Evolutionary conservation across 2,888 invertebrate genomes (phyloP), one percentile per base, ranked within the genome.

Genomic region (Patella depressa): DNA sequence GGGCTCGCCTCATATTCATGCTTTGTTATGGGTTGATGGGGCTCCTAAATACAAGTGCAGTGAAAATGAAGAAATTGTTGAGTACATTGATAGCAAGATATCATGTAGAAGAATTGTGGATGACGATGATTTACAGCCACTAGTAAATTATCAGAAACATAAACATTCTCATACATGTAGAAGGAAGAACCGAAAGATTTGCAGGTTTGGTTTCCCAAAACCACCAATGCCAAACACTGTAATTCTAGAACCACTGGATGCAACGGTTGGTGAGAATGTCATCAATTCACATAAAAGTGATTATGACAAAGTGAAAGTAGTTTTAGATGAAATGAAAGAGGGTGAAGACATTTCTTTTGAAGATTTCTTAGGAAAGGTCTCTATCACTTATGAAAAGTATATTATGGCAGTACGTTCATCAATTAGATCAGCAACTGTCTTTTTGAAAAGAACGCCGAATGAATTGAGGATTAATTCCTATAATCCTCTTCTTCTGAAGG

Each of bases 1-100:
- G 7, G 86, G 86, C 3, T 83, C 82, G 12, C 84, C 85, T 15
- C 84, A 85, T 75, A 79, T 84, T 9, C 84, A 85, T 71, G n/a
- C n/a, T n/a, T n/a, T n/a, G n/a, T n/a, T n/a, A n/a, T n/a, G n/a
- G n/a, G n/a, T n/a, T n/a, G n/a, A n/a, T n/a, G n/a, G n/a, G n/a
- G n/a, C n/a, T n/a, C n/a, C n/a, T n/a, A n/a, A n/a, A n/a, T n/a
- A n/a, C n/a, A n/a, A n/a, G n/a, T n/a, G n/a, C n/a, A n/a, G n/a
- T n/a, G n/a, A n/a, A n/a, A n/a, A n/a, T n/a, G n/a, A n/a, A n/a
- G n/a, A n/a, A n/a, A n/a, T n/a, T n/a, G n/a, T n/a, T n/a, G n/a
- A n/a, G n/a, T n/a, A n/a, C n/a, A n/a, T n/a, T n/a, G n/a, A n/a
- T n/a, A n/a, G n/a, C n/a, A n/a, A n/a, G n/a, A n/a, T n/a, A n/a